Evolutionary conservation across 2,797 vertebrate species (phyloP), one percentile per base, ranked within the genome.

Genomic region (Eupleurogrammus muticus): DNA sequence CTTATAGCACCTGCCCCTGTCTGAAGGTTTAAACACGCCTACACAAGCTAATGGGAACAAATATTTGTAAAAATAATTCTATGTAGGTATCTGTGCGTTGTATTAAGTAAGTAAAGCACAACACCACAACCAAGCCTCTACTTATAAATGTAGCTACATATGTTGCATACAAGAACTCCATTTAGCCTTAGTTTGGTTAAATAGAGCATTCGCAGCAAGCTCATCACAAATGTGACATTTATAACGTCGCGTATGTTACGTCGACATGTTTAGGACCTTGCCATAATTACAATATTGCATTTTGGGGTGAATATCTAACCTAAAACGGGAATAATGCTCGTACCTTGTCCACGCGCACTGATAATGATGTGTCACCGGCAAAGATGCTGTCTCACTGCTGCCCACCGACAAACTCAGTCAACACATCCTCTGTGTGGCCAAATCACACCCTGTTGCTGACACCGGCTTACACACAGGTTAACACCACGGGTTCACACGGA

Each of bases 321-420:
- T 8, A 53, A 23, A 12, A 5, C 9, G 4, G 16, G 0, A 0
- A 11, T 17, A 34, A 17, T 24, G 11, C 48, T 78, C 79, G 28
- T 89, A 93, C 91, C 90, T 91, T 64, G 34, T 87, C 75, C 70
- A 74, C 75, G 72, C 55, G 79, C 20, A 48, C 62, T 62, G 81
- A 84, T 89, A 76, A 78, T 80, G 81, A 81, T 75, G 84, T 83
- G 80, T 92, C 89, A 82, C 83, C 70, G 84, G 79, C 65, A 89
- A 94, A 94, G 90, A 92, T 94, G 93, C 94, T 94, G 93, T 94
- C 87, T 94, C 94, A 94, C 93, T 88, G 89, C 82, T 90, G 85
- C 76, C 17, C 64, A 71, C 73, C 79, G 57, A 47, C 3, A 8
- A 32, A 49, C 21, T 46, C 55, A 50, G 61, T 87, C 77, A 91